Evolutionary conservation across 92 coral and sea anemone genomes (phyloP), one percentile per base, ranked within the genome.

Genomic region (Phenganax stokvisi): DNA sequence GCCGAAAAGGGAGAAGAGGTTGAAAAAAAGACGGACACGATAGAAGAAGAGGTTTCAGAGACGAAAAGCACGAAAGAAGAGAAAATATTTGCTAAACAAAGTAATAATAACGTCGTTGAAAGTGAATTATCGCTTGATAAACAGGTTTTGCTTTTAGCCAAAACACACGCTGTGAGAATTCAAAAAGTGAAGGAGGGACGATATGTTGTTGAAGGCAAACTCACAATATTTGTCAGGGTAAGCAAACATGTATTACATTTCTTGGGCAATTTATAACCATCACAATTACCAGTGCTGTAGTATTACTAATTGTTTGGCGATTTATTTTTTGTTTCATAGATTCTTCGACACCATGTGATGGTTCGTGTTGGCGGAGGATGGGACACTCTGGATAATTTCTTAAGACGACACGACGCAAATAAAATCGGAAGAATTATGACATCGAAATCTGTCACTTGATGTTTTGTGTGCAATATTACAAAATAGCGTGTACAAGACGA

Each of bases 321-420:
- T 63, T 27, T 56, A 17, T 29, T 62, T 29, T 2, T 68, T 64
- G 12, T 51, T 44, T 77, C 57, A 55, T 83, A 96, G 99, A 88
- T 96, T 72, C 85, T 96, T 80, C 90, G 99, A 31, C 88, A 92
- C 62, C 99, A 96, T 84, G 93, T 96, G 79, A 96, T 96, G 99
- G 99, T 96, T 54, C 89, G 99, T 29, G 99, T 96, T 11, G 99
- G 99, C 12, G 99, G 99, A 29, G 99, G 99, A 12, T 96, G 99
- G 99, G 99, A 96, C 54, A 96, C 99, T 6, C 68, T 96, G 89
- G 99, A 96, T 57, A 89, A 96, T 76, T 96, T 96, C 62, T 80
- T 96, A 85, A 92, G 97, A 56, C 83, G 99, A 28, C 97, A 96
- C 81, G 99, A 96, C 74, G 97, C 97, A 7, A 96, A 89, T 80